Conservation (phyloP, 2,113 vertebrate genomes). For the Aptenodytes patagonicus region DNA sequence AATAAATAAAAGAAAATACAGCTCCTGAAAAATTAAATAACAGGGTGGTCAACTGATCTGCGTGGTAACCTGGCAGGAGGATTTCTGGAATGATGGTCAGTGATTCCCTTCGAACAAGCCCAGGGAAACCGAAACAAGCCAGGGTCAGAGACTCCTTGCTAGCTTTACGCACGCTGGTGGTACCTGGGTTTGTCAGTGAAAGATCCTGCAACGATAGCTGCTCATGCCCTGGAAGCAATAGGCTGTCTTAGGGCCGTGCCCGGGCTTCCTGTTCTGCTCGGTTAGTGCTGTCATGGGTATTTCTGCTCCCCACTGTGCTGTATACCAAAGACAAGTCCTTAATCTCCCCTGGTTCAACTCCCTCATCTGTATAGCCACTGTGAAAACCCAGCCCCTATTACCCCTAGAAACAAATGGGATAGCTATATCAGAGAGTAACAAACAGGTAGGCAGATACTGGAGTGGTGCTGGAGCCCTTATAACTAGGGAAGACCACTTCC, state of each 20-base stretch:
- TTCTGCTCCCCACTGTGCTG: not conserved
- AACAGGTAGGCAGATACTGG: not conserved
- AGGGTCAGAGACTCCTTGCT: not conserved
- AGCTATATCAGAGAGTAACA: not conserved
- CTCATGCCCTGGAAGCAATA: not conserved
- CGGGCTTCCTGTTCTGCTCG: not conserved
- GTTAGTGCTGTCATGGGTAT: not conserved
- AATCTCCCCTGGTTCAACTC: not conserved
- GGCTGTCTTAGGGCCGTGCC: not conserved
- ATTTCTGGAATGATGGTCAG: not conserved
- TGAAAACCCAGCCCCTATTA: not conserved
- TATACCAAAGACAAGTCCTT: not conserved
- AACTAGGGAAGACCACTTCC: not conserved
- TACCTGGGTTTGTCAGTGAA: not conserved
- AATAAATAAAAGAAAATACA: not conserved
- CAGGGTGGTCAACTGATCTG: not conserved
- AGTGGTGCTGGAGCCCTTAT: not conserved
- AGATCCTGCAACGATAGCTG: not conserved
- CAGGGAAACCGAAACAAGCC: not conserved
- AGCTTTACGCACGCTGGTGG: not conserved
- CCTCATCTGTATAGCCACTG: not conserved
- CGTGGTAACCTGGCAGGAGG: not conserved
- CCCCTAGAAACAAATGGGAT: not conserved
- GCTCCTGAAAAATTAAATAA: not conserved
- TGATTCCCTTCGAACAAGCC: not conserved